Percentiles rank a stretch among this genome's conserved stretches.
Evolutionary conservation across 2,113 vertebrate genomes (phyloP).

Genomic region (Riparia riparia): DNA sequence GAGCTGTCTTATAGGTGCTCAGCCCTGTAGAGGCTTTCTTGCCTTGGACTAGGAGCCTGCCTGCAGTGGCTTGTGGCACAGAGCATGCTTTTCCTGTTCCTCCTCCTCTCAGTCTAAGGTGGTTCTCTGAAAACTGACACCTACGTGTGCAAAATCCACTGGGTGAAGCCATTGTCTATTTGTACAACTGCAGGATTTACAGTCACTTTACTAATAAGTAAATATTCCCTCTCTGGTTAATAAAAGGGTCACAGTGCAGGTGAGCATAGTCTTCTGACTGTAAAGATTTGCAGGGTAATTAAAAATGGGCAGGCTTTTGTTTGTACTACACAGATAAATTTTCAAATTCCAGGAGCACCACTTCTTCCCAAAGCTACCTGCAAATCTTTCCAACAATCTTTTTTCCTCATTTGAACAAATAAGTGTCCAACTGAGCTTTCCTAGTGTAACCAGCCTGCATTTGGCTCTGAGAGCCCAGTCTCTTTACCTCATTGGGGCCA

Average conservation of each 20-base stretch:
- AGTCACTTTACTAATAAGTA: background rate
- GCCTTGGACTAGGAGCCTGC: background rate
- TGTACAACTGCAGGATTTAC: background rate
- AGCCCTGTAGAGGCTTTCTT: background rate
- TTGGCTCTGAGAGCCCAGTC: background rate
- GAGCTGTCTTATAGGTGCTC: fast-evolving
- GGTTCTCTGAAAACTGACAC: background rate
- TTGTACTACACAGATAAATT: background rate
- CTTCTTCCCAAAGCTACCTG: background rate
- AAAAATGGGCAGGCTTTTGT: background rate
- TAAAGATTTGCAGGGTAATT: background rate
- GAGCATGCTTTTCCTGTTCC: background rate
- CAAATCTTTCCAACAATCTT: background rate
- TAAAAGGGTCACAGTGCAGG: background rate
- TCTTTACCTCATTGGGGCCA: background rate
- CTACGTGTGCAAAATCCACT: background rate
- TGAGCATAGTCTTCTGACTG: background rate
- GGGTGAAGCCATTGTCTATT: background rate
- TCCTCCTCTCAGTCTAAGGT: background rate
- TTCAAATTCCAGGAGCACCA: background rate
- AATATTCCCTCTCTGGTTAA: background rate
- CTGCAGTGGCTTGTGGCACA: background rate
- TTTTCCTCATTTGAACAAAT: background rate
- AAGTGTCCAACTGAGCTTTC: background rate
- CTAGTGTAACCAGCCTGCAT: background rate